Conservation (phyloP, 2,113 vertebrate species). For the Vulpes lagopus region DNA sequence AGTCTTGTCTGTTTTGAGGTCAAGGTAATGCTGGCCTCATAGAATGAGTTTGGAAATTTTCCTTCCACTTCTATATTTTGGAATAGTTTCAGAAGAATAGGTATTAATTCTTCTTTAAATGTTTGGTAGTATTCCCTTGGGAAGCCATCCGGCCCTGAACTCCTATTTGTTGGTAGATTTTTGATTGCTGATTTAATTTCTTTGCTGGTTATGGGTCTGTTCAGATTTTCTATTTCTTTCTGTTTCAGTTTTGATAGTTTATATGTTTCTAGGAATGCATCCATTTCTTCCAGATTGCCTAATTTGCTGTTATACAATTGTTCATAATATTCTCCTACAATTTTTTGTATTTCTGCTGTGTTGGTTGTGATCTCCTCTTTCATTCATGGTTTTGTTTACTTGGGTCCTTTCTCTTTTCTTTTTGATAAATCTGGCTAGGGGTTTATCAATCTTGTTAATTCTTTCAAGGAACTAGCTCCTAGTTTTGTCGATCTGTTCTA, state of each 20-base stretch:
- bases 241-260: background rate
- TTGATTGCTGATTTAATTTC: background rate
- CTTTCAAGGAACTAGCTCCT: too few relatives aligned
- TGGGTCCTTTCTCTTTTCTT: background rate
- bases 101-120: background rate
- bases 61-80: background rate
- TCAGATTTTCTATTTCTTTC: background rate
- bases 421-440: too few relatives aligned
- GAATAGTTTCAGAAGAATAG: background rate
- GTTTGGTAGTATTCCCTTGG: background rate
- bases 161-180: background rate
- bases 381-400: background rate
- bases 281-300: background rate
- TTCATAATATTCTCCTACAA: background rate
- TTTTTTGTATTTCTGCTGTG: background rate
- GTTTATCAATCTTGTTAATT: too few relatives aligned
- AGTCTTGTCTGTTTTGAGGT: background rate
- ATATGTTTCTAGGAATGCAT: background rate
- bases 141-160: background rate
- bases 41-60: background rate
- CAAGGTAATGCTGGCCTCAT: background rate
- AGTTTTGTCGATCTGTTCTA: too few relatives aligned
- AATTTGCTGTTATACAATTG: background rate
- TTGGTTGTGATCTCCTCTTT: background rate
- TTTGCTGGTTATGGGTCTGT: background rate